Evolutionary conservation across 2,888 invertebrate genomes (phyloP).

Genomic region (Ptilodon capucinus): DNA sequence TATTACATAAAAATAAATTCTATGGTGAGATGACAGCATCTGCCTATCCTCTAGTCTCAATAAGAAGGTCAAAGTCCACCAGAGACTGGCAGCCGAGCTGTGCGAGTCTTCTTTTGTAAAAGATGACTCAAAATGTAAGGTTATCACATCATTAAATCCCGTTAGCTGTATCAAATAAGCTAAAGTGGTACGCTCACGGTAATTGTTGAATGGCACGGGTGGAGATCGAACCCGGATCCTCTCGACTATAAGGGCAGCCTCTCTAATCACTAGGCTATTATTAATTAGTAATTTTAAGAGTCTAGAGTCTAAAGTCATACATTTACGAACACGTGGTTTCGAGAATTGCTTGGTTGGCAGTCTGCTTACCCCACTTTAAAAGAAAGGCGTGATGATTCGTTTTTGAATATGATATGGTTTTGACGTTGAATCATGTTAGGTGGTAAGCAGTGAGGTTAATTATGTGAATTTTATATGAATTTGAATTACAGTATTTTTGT

Average conservation of each 20-base stretch:
- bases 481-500: not conserved
- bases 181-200: too few species aligned
- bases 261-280: too few species aligned
- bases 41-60: not conserved
- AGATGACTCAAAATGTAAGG: too few species aligned
- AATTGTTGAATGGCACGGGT: too few species aligned
- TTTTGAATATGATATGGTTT: not conserved
- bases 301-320: not conserved
- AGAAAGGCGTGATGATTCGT: not conserved
- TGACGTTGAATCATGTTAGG: not conserved
- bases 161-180: too few species aligned
- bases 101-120: too few species aligned
- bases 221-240: too few species aligned
- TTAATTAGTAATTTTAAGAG: too few species aligned
- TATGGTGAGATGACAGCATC: not conserved
- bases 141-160: too few species aligned
- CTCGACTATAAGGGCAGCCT: too few species aligned
- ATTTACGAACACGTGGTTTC: not conserved
- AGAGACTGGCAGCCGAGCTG: not conserved
- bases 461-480: not conserved
- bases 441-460: not conserved
- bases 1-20: not conserved
- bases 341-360: not conserved
- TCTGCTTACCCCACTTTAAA: not conserved
- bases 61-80: not conserved